These are phyloP conservation scores for Acholoe squamosa DNA, from an alignment of 2,888 invertebrate genomes.

Conservation along the genomic window DNA sequence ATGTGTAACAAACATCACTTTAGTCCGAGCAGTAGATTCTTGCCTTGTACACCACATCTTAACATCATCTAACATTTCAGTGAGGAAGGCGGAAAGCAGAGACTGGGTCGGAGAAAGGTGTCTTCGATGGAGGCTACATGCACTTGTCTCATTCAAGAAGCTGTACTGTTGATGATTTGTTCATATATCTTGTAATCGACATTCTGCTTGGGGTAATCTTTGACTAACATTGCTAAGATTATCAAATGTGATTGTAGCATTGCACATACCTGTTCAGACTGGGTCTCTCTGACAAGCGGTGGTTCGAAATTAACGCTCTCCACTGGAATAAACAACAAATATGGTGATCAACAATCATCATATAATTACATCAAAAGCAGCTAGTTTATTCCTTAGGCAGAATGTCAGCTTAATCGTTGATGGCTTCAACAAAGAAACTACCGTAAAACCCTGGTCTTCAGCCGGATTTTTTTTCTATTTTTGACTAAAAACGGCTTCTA, in stretches of 20 bases:
- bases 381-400: neutral
- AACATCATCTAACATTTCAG: neutral
- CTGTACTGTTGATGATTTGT: neutral
- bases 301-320: slow-evolving; percentile 80
- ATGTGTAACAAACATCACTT: too few relatives aligned
- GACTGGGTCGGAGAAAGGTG: neutral
- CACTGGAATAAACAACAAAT: slow-evolving; percentile 73
- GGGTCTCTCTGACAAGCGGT: slow-evolving; percentile 76
- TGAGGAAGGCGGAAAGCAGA: slow-evolving; percentile 5
- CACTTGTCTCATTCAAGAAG: neutral
- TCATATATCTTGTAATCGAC: too few relatives aligned
- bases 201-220: too few relatives aligned
- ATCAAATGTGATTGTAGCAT: too few relatives aligned
- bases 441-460: too few relatives aligned
- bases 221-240: too few relatives aligned
- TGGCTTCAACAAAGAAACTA: too few relatives aligned
- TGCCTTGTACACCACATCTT: too few relatives aligned
- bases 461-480: too few relatives aligned
- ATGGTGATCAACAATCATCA: neutral
- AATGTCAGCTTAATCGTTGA: neutral
- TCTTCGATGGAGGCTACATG: neutral
- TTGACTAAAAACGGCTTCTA: too few relatives aligned
- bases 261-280: slow-evolving; percentile 75
- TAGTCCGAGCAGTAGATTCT: too few relatives aligned
- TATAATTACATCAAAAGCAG: neutral